phyloP scores from a whole-genome alignment of 2,113 vertebrate species.

The Climacteris rufus region DNA sequence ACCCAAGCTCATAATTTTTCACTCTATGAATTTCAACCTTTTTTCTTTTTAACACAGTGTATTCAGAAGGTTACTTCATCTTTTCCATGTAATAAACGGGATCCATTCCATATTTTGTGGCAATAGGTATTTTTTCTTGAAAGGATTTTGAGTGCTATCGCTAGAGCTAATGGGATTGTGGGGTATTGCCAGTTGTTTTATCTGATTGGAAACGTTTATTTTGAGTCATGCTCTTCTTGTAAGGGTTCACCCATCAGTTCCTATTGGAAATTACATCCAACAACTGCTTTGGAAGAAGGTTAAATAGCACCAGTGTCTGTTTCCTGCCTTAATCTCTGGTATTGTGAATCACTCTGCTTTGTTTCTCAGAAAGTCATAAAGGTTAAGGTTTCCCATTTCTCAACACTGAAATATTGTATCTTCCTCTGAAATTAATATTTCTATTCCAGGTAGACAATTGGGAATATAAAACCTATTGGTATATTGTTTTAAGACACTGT shows the following conservation, averaged over 20 bases:
- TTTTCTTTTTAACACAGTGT: conserved; percentile 1
- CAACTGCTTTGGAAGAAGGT: neutral
- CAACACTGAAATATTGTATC: neutral
- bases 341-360: neutral
- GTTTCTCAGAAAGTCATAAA: neutral
- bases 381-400: neutral
- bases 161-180: conserved; percentile 39
- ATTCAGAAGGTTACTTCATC: conserved; percentile 40
- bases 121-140: neutral
- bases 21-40: conserved; percentile 33
- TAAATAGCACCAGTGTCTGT: neutral
- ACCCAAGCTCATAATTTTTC: conserved; percentile 56
- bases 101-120: conserved; percentile 32
- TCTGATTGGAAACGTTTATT: neutral
- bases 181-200: neutral
- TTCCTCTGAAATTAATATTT: neutral
- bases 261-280: neutral
- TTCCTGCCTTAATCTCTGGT: neutral
- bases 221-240: neutral
- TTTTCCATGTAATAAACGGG: conserved; percentile 29
- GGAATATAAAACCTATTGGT: neutral
- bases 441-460: neutral
- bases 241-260: neutral
- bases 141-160: conserved; percentile 6
- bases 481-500: neutral